A percentile compares a stretch with the other conserved stretches of the same genome.
Evolutionary conservation across 2,797 vertebrate species (phyloP).

Genomic region (Pipistrellus pygmaeus): DNA sequence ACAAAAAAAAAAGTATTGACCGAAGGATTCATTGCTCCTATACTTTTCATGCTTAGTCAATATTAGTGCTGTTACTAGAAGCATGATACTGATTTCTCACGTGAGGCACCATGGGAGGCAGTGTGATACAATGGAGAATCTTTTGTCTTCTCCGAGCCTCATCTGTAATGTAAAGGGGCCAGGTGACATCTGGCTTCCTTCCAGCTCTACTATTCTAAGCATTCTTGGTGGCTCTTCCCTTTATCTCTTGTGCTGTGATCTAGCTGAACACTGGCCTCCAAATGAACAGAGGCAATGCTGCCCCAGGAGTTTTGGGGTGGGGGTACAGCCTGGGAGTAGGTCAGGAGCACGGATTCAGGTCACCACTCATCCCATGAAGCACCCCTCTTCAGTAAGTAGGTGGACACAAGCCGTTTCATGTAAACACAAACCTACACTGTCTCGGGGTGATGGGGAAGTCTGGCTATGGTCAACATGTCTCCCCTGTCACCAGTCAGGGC

Average conservation of each 20-base stretch:
- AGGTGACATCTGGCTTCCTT: neutral
- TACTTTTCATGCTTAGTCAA: neutral
- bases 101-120: neutral
- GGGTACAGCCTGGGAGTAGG: neutral
- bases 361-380: neutral
- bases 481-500: neutral
- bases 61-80: slow-evolving; percentile 10
- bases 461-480: neutral
- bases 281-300: neutral
- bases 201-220: neutral
- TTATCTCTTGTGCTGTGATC: neutral
- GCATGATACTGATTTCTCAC: neutral
- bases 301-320: neutral
- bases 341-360: neutral
- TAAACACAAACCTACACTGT: neutral
- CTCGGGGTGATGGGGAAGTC: neutral
- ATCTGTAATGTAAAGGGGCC: neutral
- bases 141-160: neutral
- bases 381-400: neutral
- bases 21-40: neutral
- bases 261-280: neutral
- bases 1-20: neutral
- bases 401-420: neutral
- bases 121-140: neutral
- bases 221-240: neutral